phyloP scores from a whole-genome alignment of 2,113 vertebrate species.

The Clupea harengus region DNA sequence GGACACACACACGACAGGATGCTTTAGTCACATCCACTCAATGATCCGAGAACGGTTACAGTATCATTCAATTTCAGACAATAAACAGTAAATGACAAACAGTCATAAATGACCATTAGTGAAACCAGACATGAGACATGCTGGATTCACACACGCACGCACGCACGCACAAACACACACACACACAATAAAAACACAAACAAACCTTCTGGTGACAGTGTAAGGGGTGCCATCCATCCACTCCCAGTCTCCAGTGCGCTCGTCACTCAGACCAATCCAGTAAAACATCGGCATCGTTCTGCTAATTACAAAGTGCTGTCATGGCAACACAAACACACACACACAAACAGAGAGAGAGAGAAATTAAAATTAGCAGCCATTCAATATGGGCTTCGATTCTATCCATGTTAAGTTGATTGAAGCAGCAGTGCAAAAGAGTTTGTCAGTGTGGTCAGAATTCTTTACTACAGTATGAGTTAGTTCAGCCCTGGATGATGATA shows the following conservation, averaged over 20 bases:
- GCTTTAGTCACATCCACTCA: not conserved
- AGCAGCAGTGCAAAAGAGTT: no score
- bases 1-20: not conserved
- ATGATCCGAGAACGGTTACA: not conserved
- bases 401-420: not conserved
- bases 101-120: no score
- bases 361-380: not conserved
- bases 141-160: not conserved
- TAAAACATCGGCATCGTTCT: conserved; percentile 33
- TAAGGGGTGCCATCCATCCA: conserved; percentile 43
- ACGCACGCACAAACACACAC: not conserved
- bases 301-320: conserved; percentile 40
- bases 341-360: conserved; percentile 17
- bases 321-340: not conserved
- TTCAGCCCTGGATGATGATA: no score
- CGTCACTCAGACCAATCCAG: conserved; percentile 48
- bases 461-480: no score
- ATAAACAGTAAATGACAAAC: no score
- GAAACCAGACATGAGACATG: no score
- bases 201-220: conserved; percentile 32
- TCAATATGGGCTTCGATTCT: not conserved
- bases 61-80: not conserved
- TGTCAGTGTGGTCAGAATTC: no score
- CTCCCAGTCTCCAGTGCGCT: conserved; percentile 43
- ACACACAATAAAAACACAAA: not conserved